phyloP scores from a whole-genome alignment of 2,113 vertebrate genomes.

The Cricetomys ansorgei region DNA sequence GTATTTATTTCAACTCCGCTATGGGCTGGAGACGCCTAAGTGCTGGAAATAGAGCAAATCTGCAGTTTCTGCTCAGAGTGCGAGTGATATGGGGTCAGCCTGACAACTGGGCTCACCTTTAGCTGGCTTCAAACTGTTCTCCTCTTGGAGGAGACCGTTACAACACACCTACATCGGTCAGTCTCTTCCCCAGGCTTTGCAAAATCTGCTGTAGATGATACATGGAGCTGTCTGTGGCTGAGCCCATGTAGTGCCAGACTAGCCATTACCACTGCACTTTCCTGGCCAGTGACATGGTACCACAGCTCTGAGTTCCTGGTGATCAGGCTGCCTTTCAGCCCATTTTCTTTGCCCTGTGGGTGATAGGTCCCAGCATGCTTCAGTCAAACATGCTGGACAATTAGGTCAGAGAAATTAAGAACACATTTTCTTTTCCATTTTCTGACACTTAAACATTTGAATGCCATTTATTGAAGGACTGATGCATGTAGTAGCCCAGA shows the following conservation, averaged over 20 bases:
- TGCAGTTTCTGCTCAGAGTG: not conserved
- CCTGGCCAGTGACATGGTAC: not conserved
- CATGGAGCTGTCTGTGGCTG: not conserved
- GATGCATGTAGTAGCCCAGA: too few relatives aligned
- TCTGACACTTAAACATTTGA: not conserved
- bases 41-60: not conserved
- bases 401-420: not conserved
- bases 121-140: not conserved
- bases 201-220: not conserved
- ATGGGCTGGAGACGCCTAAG: not conserved
- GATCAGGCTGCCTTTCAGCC: not conserved
- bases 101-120: not conserved
- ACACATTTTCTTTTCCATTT: not conserved
- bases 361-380: not conserved
- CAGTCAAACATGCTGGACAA: not conserved
- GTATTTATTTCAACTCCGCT: not conserved
- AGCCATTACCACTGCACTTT: not conserved
- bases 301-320: not conserved
- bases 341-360: not conserved
- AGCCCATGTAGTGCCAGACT: not conserved
- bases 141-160: not conserved
- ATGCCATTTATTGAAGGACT: not conserved
- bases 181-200: not conserved
- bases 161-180: not conserved
- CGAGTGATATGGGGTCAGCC: not conserved